Percentiles rank a stretch among this genome's conserved stretches.
Evolutionary conservation across 1,140 invertebrate genomes (phyloP).

Genomic region (Eubasilissa regina): DNA sequence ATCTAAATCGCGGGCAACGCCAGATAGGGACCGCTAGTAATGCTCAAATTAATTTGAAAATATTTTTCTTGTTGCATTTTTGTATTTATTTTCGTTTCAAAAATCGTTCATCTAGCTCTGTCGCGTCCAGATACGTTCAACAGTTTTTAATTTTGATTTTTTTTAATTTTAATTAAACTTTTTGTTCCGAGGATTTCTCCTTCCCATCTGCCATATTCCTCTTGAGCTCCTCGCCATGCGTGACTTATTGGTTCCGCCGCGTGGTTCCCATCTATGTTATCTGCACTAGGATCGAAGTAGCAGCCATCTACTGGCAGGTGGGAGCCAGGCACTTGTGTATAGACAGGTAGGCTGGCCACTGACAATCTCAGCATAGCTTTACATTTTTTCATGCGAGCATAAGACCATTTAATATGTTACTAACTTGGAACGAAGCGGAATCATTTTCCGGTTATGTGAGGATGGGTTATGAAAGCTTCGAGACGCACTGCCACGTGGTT

Average conservation of each 20-base stretch:
- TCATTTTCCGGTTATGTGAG: no score
- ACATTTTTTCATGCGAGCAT: not conserved
- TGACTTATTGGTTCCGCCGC: constrained; percentile 56
- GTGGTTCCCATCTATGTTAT: constrained; percentile 49
- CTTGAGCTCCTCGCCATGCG: constrained; percentile 43
- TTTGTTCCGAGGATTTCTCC: not conserved
- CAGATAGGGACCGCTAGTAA: no score
- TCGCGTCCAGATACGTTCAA: no score
- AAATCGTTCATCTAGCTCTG: no score
- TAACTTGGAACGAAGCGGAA: not conserved
- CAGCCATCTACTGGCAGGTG: not conserved
- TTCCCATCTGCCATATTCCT: constrained; percentile 17
- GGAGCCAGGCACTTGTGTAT: not conserved
- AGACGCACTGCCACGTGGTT: no score
- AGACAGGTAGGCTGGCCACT: no score
- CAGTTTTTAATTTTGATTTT: no score
- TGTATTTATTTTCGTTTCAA: no score
- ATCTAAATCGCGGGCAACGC: no score
- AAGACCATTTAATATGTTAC: not conserved
- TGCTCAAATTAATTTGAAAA: no score
- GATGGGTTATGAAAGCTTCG: no score
- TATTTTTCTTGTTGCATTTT: no score
- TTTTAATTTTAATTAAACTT: not conserved
- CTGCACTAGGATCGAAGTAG: constrained; percentile 10
- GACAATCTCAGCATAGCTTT: not conserved